phyloP scores from a whole-genome alignment of 1,140 invertebrate genomes.

The Choristoneura fumiferana region DNA sequence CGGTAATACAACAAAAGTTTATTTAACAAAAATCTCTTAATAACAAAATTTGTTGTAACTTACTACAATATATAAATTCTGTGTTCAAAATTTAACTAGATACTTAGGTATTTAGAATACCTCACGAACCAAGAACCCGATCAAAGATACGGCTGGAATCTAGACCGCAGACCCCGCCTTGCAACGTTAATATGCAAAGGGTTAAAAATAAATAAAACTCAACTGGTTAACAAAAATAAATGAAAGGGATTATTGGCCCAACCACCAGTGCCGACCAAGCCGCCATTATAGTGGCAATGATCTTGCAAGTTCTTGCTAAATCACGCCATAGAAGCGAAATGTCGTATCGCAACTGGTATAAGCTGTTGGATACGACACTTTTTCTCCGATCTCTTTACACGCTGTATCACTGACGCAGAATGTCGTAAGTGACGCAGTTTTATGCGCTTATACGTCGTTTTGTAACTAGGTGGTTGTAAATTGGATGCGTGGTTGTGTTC shows the following conservation, averaged over 20 bases:
- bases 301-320: slow-evolving; percentile 46
- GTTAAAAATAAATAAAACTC: slow-evolving; percentile 52
- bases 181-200: slow-evolving; percentile 50
- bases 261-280: slow-evolving; percentile 24
- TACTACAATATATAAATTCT: too few relatives aligned
- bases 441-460: not conserved
- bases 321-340: not conserved
- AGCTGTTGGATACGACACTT: not conserved
- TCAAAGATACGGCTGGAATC: slow-evolving; percentile 15
- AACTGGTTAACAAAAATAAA: slow-evolving; percentile 49
- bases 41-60: too few relatives aligned
- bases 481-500: slow-evolving; percentile 5
- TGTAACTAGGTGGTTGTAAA: not conserved
- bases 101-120: not conserved
- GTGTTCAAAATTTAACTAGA: not conserved
- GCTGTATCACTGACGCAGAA: not conserved
- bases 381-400: not conserved
- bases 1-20: too few relatives aligned
- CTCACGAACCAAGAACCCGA: slow-evolving; percentile 8
- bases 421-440: not conserved
- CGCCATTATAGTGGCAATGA: slow-evolving; percentile 56
- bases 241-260: slow-evolving; percentile 58
- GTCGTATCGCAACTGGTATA: not conserved
- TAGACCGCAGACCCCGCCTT: slow-evolving; percentile 13
- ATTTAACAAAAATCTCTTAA: too few relatives aligned